phyloP scores from a whole-genome alignment of 2,888 invertebrate genomes.

The Eupsilia transversa region DNA sequence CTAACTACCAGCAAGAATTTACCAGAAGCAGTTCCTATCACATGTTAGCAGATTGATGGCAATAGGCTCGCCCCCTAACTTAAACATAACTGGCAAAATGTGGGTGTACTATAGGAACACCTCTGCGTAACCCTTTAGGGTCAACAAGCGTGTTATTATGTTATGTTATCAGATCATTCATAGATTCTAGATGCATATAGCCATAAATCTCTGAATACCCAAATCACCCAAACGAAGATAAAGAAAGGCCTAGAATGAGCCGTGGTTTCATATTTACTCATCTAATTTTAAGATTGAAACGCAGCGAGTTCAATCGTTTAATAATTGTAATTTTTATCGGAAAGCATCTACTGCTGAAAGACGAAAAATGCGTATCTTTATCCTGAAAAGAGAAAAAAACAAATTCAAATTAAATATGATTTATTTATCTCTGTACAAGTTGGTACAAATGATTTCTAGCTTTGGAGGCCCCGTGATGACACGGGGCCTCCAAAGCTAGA shows the following conservation, averaged over 20 bases:
- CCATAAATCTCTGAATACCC: background rate
- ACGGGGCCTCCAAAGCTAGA: no score
- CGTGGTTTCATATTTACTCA: background rate
- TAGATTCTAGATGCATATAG: background rate
- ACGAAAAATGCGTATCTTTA: background rate
- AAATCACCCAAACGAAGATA: background rate
- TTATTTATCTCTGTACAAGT: background rate
- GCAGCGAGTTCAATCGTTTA: no score
- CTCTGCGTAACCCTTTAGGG: background rate
- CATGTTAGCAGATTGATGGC: background rate
- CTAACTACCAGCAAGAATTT: background rate
- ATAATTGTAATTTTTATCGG: background rate
- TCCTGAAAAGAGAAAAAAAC: background rate
- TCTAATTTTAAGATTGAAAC: background rate
- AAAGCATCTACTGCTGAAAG: background rate
- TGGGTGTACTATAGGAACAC: background rate
- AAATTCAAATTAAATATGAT: background rate
- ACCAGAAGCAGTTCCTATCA: no score
- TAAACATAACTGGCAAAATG: background rate
- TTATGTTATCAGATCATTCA: background rate
- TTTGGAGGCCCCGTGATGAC: no score
- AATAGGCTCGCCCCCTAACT: background rate
- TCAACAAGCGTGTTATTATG: background rate
- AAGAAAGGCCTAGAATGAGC: background rate
- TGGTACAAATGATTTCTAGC: no score